Conservation (phyloP, 2,888 invertebrate genomes). For the Dryomyza anilis region DNA sequence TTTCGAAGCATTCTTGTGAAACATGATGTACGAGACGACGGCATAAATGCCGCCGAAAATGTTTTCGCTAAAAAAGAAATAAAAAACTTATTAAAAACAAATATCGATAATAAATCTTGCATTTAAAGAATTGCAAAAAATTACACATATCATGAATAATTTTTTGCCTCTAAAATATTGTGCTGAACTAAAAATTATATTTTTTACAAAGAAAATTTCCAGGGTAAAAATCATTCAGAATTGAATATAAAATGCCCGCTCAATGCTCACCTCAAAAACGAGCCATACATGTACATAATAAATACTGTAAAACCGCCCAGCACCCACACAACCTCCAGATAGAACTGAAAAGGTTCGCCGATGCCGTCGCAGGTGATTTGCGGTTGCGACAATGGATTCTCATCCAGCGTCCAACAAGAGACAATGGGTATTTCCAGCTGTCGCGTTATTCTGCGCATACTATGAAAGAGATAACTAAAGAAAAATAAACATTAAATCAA, state of each 20-base stretch:
- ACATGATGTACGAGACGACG: constrained; percentile 75
- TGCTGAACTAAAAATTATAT: too few relatives aligned
- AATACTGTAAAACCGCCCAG: constrained; percentile 74
- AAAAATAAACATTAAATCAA: not conserved
- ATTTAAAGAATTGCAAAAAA: too few relatives aligned
- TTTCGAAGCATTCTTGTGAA: constrained; percentile 82
- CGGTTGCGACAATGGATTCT: constrained; percentile 31
- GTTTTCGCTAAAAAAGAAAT: constrained; percentile 65
- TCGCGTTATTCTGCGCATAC: constrained; percentile 39
- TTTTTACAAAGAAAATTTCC: too few relatives aligned
- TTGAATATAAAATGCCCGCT: not conserved
- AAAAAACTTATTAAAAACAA: not conserved
- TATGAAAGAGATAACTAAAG: constrained; percentile 50
- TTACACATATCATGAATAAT: too few relatives aligned
- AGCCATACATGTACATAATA: constrained; percentile 71
- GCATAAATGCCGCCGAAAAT: constrained; percentile 76
- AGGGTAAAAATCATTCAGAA: not conserved
- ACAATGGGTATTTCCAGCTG: constrained; percentile 44
- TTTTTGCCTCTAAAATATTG: too few relatives aligned
- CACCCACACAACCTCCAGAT: constrained; percentile 77
- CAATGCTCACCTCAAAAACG: constrained; percentile 67
- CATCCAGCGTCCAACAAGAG: constrained; percentile 40
- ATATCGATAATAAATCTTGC: not conserved
- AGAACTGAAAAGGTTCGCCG: constrained; percentile 82
- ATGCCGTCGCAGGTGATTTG: constrained; percentile 70